Conservation (phyloP, 2,113 vertebrate genomes). For the Gymnogyps californianus region DNA sequence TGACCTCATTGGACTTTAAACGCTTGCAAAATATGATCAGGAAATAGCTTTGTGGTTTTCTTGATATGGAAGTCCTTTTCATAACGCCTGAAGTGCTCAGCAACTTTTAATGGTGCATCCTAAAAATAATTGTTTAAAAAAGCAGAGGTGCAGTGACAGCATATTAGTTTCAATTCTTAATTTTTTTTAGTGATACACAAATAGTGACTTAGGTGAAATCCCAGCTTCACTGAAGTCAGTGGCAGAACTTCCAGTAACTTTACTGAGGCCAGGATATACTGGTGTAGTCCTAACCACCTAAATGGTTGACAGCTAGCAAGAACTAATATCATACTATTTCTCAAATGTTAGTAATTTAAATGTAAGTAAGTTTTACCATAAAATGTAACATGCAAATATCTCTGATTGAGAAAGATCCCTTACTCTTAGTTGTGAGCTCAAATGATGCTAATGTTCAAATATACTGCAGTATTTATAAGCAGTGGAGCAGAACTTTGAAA, state of each 20-base stretch:
- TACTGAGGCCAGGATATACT: not conserved
- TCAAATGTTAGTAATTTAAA: not conserved
- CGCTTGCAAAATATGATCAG: not conserved
- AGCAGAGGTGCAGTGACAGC: not conserved
- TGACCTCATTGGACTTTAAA: not conserved
- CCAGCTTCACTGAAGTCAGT: not conserved
- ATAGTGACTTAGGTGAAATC: not conserved
- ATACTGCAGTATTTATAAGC: not conserved
- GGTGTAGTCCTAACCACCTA: not conserved
- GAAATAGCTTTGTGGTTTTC: conserved; percentile 11
- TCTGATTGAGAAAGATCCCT: not conserved
- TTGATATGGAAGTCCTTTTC: not conserved
- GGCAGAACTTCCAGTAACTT: not conserved
- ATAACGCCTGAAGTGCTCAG: not conserved
- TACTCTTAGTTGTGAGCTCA: not conserved
- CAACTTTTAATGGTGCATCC: not conserved
- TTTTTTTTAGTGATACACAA: not conserved
- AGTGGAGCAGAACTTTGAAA: not conserved
- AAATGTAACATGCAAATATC: not conserved
- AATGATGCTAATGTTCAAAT: not conserved
- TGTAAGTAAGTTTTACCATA: not conserved
- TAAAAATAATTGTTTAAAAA: not conserved
- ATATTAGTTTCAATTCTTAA: not conserved
- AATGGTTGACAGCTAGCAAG: not conserved
- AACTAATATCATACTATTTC: not conserved